phyloP scores from a whole-genome alignment of 2,797 vertebrate genomes.

The Loriculus beryllinus region DNA sequence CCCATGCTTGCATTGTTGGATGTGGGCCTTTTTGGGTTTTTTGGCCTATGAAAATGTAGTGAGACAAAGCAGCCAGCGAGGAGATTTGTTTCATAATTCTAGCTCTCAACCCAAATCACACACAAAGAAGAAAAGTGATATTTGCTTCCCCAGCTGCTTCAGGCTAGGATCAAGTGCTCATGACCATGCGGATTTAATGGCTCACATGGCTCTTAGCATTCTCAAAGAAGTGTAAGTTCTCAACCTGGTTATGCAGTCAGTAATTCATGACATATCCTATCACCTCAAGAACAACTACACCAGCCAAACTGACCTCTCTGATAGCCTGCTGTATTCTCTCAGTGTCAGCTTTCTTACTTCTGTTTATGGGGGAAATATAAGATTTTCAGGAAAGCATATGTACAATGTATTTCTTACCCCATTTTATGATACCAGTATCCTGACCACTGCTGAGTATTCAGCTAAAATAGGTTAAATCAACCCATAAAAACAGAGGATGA shows the following conservation, averaged over 20 bases:
- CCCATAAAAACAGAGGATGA: background rate
- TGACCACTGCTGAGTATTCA: background rate
- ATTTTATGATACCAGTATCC: background rate
- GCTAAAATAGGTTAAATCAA: background rate
- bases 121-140: background rate
- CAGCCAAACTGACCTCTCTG: background rate
- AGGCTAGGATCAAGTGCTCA: background rate
- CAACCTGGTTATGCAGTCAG: background rate
- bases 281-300: background rate
- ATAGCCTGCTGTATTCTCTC: background rate
- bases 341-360: background rate
- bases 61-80: background rate
- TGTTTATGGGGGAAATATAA: background rate
- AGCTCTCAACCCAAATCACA: background rate
- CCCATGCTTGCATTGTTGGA: background rate
- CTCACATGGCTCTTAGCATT: background rate
- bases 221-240: background rate
- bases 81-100: background rate
- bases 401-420: background rate
- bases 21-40: background rate
- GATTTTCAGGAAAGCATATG: background rate
- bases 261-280: background rate
- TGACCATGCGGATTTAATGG: background rate
- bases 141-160: background rate
- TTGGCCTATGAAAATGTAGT: background rate